Base-by-base conservation (phyloP, 2,888 invertebrate genomes). In the Sphaeridia pumilis region DNA sequence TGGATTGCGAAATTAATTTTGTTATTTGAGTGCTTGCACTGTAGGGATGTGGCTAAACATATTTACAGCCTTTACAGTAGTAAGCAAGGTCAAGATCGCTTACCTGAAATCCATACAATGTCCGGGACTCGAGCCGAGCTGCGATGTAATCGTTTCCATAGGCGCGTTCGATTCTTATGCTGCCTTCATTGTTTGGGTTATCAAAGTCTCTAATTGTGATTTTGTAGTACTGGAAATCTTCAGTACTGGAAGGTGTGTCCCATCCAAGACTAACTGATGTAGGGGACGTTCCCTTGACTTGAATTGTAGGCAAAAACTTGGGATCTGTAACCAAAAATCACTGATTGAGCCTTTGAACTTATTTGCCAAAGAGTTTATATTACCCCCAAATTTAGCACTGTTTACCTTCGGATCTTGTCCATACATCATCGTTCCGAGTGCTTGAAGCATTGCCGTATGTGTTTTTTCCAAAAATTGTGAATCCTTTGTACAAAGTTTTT, bases 241-340 rank as follows among this genome's bases (percentile, higher is more conserved):
- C 58, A 1, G 59, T 51, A 41, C 58, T 56, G 7, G 55, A 53
- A 0, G 64, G 54, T 21, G 57, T 55, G 22, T 75, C 76, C 86
- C 87, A 88, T 0, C 83, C 82, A 47, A 89, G 82, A 0, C 87
- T 87, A 55, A 88, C 84, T 0, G 87, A 85, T 24, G 81, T 82
- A 14, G 74, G 73, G 4, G 78, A 77, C 17, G 75, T 77, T 2
- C 75, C 88, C 34, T 84, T 86, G 0, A 87, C 81, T 41, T 81
- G 78, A 38, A 87, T 81, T 67, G 80, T 80, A 1, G 89, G 88
- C 41, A 83, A 76, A 67, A 87, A 88, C 56, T 78, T 73, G 0
- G 87, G 87, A 72, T 87, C 87, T 69, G 61, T 2, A 69, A 67
- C 26, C 51, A 35, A 46, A 52, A 21, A 22, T 35, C 17, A 35